Percentiles rank a stretch among this genome's conserved stretches.
These are phyloP conservation scores for Podilymbus podiceps DNA, from an alignment of 2,113 vertebrate genomes.

Conservation along the genomic window DNA sequence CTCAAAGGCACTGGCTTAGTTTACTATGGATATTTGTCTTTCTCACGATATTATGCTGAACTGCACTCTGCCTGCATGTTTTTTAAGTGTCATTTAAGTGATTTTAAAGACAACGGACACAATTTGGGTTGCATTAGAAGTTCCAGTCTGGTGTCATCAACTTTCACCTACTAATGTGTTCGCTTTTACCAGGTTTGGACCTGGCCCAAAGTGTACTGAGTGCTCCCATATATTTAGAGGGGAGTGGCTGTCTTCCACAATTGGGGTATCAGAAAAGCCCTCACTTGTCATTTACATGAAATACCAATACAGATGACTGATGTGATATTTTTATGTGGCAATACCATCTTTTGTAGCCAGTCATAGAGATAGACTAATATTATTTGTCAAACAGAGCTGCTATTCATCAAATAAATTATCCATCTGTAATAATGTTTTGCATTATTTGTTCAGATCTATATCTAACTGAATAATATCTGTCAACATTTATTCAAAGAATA, in stretches of 20 bases:
- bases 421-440: conserved; percentile 32
- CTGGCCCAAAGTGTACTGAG: neutral
- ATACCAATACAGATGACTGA: conserved; percentile 7
- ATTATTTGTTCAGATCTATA: conserved; percentile 27
- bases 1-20: neutral
- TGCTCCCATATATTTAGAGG: neutral
- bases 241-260: neutral
- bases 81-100: too few relatives aligned
- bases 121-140: neutral
- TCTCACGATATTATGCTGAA: neutral
- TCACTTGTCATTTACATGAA: neutral
- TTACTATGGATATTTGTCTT: neutral
- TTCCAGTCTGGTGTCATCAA: neutral
- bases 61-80: neutral
- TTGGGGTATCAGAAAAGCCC: neutral
- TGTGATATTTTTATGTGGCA: conserved; percentile 1
- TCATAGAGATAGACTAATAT: neutral
- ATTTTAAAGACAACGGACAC: neutral
- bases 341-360: neutral
- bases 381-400: conserved; percentile 29
- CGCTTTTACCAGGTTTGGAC: neutral
- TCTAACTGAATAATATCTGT: neutral
- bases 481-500: conserved; percentile 11
- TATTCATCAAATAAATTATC: conserved; percentile 36
- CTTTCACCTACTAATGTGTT: neutral